Conservation (phyloP, 2,888 invertebrate species). For the Clepsis dumicolana region DNA sequence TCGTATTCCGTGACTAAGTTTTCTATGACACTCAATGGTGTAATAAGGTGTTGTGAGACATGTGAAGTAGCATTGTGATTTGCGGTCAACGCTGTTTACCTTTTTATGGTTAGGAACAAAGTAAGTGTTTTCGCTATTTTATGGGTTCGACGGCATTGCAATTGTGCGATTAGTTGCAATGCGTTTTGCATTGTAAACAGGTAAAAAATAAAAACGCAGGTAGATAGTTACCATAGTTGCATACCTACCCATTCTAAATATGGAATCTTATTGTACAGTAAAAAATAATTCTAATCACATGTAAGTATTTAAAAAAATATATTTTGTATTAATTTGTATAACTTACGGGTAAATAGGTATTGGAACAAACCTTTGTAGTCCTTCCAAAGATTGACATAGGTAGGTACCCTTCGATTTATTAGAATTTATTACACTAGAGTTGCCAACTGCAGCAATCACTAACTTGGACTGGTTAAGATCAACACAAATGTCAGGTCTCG, state of each 20-base stretch:
- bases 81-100: conserved; percentile 63
- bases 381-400: too few species aligned
- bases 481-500: conserved; percentile 6
- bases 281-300: too few species aligned
- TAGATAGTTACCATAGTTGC: neutral
- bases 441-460: neutral
- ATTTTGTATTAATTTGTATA: neutral
- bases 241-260: neutral
- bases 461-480: neutral
- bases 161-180: conserved; percentile 38
- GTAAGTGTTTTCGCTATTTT: conserved; percentile 61
- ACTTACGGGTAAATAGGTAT: too few species aligned
- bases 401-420: too few species aligned
- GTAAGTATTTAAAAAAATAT: neutral
- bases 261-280: neutral
- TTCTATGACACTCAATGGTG: conserved; percentile 45
- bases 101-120: conserved; percentile 68
- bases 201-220: neutral
- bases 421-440: neutral
- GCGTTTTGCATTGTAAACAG: conserved; percentile 30
- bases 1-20: conserved; percentile 46
- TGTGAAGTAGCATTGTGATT: conserved; percentile 66
- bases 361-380: too few species aligned
- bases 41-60: conserved; percentile 68
- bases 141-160: conserved; percentile 56